Base-by-base conservation (phyloP, 2,888 invertebrate genomes). In the Chymomyza procnemis region DNA sequence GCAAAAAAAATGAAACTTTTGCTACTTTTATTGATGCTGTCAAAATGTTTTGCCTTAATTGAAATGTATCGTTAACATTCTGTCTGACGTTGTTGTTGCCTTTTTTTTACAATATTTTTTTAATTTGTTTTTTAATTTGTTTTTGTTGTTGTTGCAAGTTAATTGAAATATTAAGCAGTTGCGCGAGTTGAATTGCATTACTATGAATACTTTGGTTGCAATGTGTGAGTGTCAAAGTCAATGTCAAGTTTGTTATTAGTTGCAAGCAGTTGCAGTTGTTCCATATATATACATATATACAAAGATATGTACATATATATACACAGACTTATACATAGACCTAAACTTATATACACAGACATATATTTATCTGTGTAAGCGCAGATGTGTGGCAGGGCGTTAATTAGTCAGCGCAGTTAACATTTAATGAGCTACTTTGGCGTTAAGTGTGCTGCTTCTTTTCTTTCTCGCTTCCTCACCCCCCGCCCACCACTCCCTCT, bases 11-110 rank as follows among this genome's bases (percentile, higher is more conserved):
- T n/a, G n/a, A n/a, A n/a, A n/a, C n/a, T 66, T 48, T 64, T 52
- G 41, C 26, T 41, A 16, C 21, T 41, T 61, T 69, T 66, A 75
- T 70, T 69, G 71, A 69, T 70, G 75, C 74, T 70, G 74, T 71
- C 74, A 69, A 69, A 69, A 69, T 64, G 62, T 21, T 52, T 47
- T 41, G 16, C 48, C 72, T 73, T 67, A 77, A 77, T 77, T 76
- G 76, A 77, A 76, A 77, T 77, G 76, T 77, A 77, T 76, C 76
- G 76, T 67, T 72, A 63, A 71, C 26, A 55, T 26, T 67, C n/a
- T 66, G 71, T 57, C 61, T 65, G 59, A 62, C 63, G 57, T n/a
- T 34, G 34, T 66, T 56, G 52, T 60, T 64, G 34, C 56, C 54
- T 50, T 22, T 55, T 2, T 16, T 34, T 57, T n/a, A n/a, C n/a